Evolutionary conservation across 2,797 vertebrate species (phyloP).

Genomic region (Microctenopoma steveboyesi): DNA sequence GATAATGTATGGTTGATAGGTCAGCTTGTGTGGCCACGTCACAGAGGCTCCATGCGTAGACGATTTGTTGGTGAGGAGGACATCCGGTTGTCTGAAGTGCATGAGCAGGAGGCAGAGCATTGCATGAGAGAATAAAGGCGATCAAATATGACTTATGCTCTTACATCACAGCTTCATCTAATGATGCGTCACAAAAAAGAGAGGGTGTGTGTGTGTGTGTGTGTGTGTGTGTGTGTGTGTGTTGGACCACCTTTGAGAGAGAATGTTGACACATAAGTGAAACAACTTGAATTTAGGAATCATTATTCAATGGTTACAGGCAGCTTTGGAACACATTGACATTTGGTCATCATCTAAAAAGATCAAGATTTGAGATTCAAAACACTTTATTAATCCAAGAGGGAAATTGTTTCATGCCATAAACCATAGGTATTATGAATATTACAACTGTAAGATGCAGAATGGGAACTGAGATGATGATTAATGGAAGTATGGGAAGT

Average conservation of each 20-base stretch:
- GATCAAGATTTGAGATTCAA: neutral
- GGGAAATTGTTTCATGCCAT: neutral
- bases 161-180: constrained; percentile 59
- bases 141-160: constrained; percentile 46
- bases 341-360: constrained; percentile 21
- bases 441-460: neutral
- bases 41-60: neutral
- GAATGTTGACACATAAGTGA: constrained; percentile 4
- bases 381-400: too few relatives aligned
- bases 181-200: constrained; percentile 54
- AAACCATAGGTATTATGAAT: neutral
- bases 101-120: constrained; percentile 26
- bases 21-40: neutral
- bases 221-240: constrained; percentile 14
- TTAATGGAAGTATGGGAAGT: neutral
- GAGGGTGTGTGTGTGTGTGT: neutral
- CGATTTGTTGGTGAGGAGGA: constrained; percentile 18
- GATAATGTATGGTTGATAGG: neutral
- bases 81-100: constrained; percentile 35
- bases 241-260: constrained; percentile 8
- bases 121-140: constrained; percentile 23
- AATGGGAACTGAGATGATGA: constrained; percentile 9
- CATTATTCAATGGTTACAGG: constrained; percentile 16
- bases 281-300: constrained; percentile 14
- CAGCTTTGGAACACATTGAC: neutral